Base-by-base conservation (phyloP, 1,140 invertebrate species). In the Drosophila parvula region DNA sequence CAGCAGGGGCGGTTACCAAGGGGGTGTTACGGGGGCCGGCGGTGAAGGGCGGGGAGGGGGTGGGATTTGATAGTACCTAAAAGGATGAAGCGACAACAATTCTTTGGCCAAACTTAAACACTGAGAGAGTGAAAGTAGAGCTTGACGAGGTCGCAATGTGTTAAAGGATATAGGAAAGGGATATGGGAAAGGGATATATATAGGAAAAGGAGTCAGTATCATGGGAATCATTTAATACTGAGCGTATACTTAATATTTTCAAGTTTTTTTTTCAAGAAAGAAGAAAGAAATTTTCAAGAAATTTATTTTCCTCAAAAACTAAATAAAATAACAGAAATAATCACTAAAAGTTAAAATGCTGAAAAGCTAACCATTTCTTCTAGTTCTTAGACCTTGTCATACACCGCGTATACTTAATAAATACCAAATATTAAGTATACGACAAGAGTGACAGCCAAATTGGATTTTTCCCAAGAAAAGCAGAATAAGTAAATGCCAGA, bases 81-180 rank as follows among this genome's bases (percentile, higher is more conserved):
- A 70, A 71, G 65, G 65, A 71, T 58, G 50, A 48, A 70, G 62
- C 56, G 74, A 77, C 57, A 77, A 78, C 75, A 62, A 58, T 77
- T 70, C 75, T 70, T 70, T 28, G 45, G 27, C 32, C 50, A 53
- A 65, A 53, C 40, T 38, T 44, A 0, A 36, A 36, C 74, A 76
- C 71, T 76, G 61, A 10, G 0, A 28, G 12, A 38, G 8, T 1
- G 12, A 18, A 1, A 12, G 0, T 4, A 7, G 4, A 7, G 3
- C n/a, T n/a, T n/a, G n/a, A n/a, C n/a, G n/a, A n/a, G n/a, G n/a
- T 22, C 22, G 22, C 22, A n/a, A n/a, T 22, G 22, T 27, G 4
- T 7, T 22, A 8, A 9, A 14, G 12, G 12, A 14, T 27, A 47
- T 27, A 22, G 22, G 22, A 18, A 4, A 4, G 2, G 11, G 22